Conservation (phyloP, 2,113 vertebrate genomes). For the Amphiprion ocellaris region DNA sequence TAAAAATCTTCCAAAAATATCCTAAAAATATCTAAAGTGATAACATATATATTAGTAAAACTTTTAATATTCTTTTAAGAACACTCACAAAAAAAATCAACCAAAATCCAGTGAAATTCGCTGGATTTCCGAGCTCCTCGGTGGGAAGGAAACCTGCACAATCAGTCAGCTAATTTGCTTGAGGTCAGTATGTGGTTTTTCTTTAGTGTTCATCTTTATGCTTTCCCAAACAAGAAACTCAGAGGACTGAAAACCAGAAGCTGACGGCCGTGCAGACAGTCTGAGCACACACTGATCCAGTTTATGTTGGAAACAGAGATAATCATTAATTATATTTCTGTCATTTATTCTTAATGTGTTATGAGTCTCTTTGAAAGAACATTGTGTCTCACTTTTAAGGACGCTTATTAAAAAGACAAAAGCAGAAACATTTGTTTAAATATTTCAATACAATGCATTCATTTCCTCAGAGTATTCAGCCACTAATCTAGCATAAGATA, state of each 20-base stretch:
- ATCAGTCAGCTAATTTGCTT: slow-evolving; percentile 56
- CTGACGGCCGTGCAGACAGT: too few relatives aligned
- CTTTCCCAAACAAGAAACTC: background rate
- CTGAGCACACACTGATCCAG: background rate
- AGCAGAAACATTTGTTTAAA: background rate
- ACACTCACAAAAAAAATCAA: too few relatives aligned
- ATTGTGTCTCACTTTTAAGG: background rate
- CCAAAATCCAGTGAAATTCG: too few relatives aligned
- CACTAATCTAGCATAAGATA: background rate
- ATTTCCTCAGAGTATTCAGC: background rate
- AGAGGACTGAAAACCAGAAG: background rate
- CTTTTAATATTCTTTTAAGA: too few relatives aligned
- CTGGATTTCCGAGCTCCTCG: slow-evolving; percentile 14
- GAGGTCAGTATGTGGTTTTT: slow-evolving; percentile 12
- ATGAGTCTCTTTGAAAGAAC: background rate
- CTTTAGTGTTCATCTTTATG: slow-evolving; percentile 6
- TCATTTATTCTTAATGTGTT: too few relatives aligned
- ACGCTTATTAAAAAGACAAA: background rate
- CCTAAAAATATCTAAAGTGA: too few relatives aligned
- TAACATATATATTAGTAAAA: too few relatives aligned
- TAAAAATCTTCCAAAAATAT: too few relatives aligned
- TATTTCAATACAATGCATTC: background rate
- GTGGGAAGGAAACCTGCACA: slow-evolving; percentile 69
- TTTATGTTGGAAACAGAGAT: too few relatives aligned
- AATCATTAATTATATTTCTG: too few relatives aligned